phyloP scores from a whole-genome alignment of 2,113 vertebrate genomes.

The Telmatochromis brichardi region DNA sequence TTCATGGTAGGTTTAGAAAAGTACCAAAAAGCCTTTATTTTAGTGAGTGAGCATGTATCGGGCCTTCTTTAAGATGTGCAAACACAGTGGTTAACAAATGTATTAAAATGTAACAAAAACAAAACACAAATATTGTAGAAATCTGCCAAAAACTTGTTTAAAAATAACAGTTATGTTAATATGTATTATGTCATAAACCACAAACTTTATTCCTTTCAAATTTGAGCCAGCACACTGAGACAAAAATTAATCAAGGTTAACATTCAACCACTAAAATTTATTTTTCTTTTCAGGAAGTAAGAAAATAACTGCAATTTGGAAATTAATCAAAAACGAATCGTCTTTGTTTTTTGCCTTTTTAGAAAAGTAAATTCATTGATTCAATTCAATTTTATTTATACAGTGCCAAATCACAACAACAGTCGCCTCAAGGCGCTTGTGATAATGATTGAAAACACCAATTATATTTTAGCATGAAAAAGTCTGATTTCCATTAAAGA shows the following conservation, averaged over 20 bases:
- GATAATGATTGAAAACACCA: background rate
- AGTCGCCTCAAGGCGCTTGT: background rate
- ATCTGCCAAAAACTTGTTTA: background rate
- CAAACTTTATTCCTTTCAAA: background rate
- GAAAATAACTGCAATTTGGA: background rate
- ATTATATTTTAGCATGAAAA: background rate
- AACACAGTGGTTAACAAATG: background rate
- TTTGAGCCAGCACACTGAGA: background rate
- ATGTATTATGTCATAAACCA: background rate
- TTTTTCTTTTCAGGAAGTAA: background rate
- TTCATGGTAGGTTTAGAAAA: rapidly evolving
- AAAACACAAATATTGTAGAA: background rate
- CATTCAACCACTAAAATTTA: rapidly evolving
- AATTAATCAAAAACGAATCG: rapidly evolving
- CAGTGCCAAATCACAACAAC: background rate
- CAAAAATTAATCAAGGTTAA: background rate
- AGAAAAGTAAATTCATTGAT: background rate
- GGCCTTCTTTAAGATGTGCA: background rate
- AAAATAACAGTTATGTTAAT: background rate
- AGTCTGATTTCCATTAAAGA: background rate
- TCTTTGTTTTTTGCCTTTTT: background rate
- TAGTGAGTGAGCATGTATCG: background rate
- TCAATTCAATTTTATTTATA: background rate
- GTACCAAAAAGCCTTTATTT: background rate
- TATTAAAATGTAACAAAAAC: background rate